phyloP scores from a whole-genome alignment of 1,140 invertebrate species.

The Papilio xuthus region DNA sequence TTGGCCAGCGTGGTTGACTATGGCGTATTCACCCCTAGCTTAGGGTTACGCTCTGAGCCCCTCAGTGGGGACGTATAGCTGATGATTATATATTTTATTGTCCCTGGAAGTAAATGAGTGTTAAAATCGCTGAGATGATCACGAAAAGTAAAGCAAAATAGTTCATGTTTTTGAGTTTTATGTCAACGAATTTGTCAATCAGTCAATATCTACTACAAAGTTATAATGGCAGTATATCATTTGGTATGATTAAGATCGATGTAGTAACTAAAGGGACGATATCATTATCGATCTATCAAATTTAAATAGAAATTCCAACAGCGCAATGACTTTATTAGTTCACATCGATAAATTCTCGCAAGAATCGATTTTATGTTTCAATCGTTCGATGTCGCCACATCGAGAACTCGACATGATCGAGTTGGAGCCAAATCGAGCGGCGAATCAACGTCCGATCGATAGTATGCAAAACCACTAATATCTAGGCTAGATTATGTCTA shows the following conservation, averaged over 20 bases:
- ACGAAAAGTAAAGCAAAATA: no score
- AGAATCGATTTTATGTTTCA: constrained; percentile 24
- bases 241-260: constrained; percentile 1
- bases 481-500: constrained; percentile 52
- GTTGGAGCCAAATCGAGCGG: constrained; percentile 13
- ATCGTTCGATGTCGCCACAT: constrained; percentile 21
- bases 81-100: no score
- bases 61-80: no score
- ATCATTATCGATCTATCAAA: constrained; percentile 2
- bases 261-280: not conserved
- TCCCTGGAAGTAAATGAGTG: no score
- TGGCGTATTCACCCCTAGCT: no score
- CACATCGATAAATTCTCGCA: constrained; percentile 3
- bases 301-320: not conserved
- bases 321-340: constrained; percentile 19
- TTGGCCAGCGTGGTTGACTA: no score
- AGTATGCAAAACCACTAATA: constrained; percentile 56
- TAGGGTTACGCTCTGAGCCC: no score
- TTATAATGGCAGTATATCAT: not conserved
- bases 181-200: not conserved
- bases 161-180: no score
- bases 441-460: constrained; percentile 39
- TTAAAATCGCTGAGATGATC: no score
- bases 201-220: not conserved
- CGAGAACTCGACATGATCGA: constrained; percentile 11